phyloP scores from a whole-genome alignment of 2,797 vertebrate genomes.

The Distichodus sexfasciatus region DNA sequence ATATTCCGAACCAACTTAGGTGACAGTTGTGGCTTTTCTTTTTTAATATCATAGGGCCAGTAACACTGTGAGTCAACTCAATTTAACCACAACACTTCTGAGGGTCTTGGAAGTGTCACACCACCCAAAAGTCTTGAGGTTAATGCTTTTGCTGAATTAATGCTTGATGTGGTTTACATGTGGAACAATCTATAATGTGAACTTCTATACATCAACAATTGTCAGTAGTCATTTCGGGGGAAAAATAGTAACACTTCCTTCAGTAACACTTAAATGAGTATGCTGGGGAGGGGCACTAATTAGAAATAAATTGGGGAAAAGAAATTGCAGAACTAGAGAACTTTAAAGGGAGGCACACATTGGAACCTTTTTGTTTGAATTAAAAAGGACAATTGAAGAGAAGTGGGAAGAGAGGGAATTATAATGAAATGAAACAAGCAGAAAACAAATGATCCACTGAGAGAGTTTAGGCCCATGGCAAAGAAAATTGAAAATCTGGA shows the following conservation, averaged over 20 bases:
- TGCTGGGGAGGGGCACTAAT: too few species aligned
- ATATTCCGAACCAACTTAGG: conserved; percentile 99
- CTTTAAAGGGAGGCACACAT: background rate
- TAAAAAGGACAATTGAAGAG: conserved; percentile 59
- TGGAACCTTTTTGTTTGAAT: background rate
- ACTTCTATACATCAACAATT: too few species aligned
- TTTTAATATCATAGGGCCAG: conserved; percentile 84
- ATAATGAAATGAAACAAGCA: too few species aligned
- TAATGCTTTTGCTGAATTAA: conserved; percentile 46
- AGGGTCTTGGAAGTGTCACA: conserved; percentile 27
- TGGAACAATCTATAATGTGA: too few species aligned
- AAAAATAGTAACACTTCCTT: too few species aligned
- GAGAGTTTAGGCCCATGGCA: too few species aligned
- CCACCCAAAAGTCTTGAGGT: conserved; percentile 53
- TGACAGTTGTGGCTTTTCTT: conserved; percentile 92
- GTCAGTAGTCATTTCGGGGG: too few species aligned
- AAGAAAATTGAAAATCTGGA: too few species aligned
- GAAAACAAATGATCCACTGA: too few species aligned
- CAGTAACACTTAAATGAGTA: too few species aligned
- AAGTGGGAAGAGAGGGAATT: conserved; percentile 76
- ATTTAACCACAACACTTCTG: conserved; percentile 62
- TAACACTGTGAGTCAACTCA: conserved; percentile 80
- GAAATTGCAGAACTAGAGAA: background rate
- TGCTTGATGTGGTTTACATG: background rate
- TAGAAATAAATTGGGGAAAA: too few species aligned